phyloP scores from a whole-genome alignment of 1,140 invertebrate species.

The Papilio xuthus region DNA sequence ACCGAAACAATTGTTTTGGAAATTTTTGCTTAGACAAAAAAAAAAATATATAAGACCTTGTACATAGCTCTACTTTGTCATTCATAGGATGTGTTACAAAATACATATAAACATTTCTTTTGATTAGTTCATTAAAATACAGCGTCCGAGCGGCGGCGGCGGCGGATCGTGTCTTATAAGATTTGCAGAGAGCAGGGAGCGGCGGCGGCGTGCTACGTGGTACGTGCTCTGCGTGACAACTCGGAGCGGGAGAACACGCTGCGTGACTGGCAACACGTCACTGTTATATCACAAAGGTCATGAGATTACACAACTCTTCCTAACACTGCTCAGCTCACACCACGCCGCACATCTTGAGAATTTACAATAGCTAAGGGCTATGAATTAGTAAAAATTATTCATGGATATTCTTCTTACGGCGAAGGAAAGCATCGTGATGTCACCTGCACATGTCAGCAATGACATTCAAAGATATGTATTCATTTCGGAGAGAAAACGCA shows the following conservation, averaged over 20 bases:
- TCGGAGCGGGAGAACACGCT: background rate
- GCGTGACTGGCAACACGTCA: background rate
- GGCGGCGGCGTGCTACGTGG: background rate
- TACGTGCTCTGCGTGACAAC: conserved; percentile 2
- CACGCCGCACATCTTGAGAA: no score
- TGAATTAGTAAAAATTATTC: no score
- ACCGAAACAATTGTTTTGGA: conserved; percentile 3
- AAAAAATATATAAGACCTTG: background rate
- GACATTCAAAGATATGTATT: no score
- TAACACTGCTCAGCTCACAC: no score
- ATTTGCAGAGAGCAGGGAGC: background rate
- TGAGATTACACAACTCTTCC: background rate
- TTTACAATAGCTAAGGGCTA: no score
- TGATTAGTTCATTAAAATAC: background rate
- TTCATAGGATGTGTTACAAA: background rate
- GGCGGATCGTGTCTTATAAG: background rate
- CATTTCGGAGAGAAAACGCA: no score
- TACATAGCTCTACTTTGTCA: background rate
- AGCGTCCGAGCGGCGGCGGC: background rate
- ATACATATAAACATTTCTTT: background rate
- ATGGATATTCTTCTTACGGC: no score
- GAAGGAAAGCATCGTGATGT: no score
- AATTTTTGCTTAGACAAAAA: background rate
- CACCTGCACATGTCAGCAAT: no score
- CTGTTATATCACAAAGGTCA: background rate